Evolutionary conservation across 2,888 invertebrate genomes (phyloP), one percentile per base, ranked within the genome.

Genomic region (Eustalomyia histrio): DNA sequence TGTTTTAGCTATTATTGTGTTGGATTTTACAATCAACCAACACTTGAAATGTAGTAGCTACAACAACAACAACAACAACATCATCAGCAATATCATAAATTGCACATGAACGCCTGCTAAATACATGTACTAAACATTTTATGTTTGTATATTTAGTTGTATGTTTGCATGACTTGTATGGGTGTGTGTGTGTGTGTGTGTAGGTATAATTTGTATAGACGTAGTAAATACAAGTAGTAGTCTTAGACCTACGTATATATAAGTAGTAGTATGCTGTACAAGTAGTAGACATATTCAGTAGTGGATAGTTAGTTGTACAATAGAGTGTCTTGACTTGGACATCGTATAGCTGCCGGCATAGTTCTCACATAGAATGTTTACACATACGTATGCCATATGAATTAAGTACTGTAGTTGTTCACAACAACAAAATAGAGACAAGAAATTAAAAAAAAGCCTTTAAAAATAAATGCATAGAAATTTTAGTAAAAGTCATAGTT

Each of bases 291-390:
- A 29, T 29, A 29, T 29, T 29, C 29, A 29, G 68, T 52, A 61
- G 81, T 78, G 78, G 65, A 69, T 61, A 63, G 57, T 81, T 61
- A 63, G 57, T 81, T 60, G 43, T 74, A 69, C 55, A 65, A 65
- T 39, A 75, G 61, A 81, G 81, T 81, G 81, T 74, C 78, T 78
- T 78, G 78, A 81, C 84, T 76, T 81, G 82, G 83, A 83, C 83
- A 80, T 76, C 63, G 71, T 79, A 67, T 58, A 29, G 43, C 84
- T 64, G 39, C 18, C n/a, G 63, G 80, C 79, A 76, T 43, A 73
- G 76, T 83, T 84, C 84, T 82, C 82, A 83, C 84, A 84, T 74
- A 58, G 60, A 76, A 82, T 74, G 18, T 67, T 76, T 74, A 65
- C 74, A 80, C 58, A 61, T 47, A 50, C 39, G 55, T 53, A 21